Evolutionary conservation across 2,888 invertebrate genomes (phyloP).

Genomic region (Mellilla xanthometata): DNA sequence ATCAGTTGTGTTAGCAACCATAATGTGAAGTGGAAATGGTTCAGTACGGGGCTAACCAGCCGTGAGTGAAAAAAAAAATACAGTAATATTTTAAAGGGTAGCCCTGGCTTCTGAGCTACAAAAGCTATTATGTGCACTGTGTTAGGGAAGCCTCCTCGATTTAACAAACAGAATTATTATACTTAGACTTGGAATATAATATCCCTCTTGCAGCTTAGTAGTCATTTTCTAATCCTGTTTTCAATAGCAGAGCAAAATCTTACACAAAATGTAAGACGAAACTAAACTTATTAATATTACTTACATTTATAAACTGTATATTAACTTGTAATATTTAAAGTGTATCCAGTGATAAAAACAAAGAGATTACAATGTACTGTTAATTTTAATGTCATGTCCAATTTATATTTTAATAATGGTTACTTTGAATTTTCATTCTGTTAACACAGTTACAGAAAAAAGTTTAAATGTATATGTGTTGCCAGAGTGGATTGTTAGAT

Average conservation of each 20-base stretch:
- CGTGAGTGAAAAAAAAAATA: too few species aligned
- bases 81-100: too few species aligned
- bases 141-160: too few species aligned
- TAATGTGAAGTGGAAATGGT: too few species aligned
- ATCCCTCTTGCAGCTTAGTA: too few species aligned
- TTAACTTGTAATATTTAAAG: constrained; percentile 8
- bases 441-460: background rate
- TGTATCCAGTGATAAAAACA: constrained; percentile 18
- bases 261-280: constrained; percentile 13
- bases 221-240: too few species aligned
- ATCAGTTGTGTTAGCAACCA: too few species aligned
- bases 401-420: background rate
- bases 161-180: too few species aligned
- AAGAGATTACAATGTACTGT: constrained; percentile 19
- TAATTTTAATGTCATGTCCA: constrained; percentile 3
- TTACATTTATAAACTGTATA: constrained; percentile 5
- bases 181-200: too few species aligned
- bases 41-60: too few species aligned
- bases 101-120: too few species aligned
- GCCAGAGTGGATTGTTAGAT: background rate
- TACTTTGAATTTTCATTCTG: background rate
- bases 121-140: too few species aligned
- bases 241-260: constrained; percentile 3
- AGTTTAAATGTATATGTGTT: background rate
- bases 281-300: constrained; percentile 9